Evolutionary conservation across 64 coral and sea anemone genomes (phyloP), one percentile per base, ranked within the genome.

Genomic region (Actinia tenebrosa): DNA sequence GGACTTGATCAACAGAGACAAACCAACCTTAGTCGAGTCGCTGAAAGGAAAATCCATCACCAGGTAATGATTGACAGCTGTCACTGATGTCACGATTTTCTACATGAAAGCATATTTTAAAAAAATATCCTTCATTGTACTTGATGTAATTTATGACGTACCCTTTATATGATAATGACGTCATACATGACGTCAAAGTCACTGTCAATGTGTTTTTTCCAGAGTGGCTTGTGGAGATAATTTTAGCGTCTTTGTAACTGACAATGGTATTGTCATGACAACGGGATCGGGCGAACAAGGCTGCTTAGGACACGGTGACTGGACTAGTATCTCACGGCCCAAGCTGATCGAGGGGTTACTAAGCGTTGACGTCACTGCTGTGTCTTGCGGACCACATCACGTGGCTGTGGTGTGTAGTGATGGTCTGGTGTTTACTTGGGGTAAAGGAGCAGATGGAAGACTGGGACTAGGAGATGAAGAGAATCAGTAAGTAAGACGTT

Each of bases 261-360:
- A 99, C 72, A 99, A 99, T 71, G 97, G 97, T 16, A 99, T 99
- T 71, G 97, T 99, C 66, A 99, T 99, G 97, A 95, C 97, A 64
- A 95, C 89, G 45, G 97, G 97, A 9, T 83, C 86, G 37, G 90
- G 93, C 16, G 97, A 99, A 23, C 72, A 89, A 3, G 97, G 97
- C 20, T 99, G 97, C 64, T 75, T 99, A 52, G 97, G 97, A 20
- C 97, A 99, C 56, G 93, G 97, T 4, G 97, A 99, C 83, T 93
- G 88, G 90, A 86, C 83, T 5, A 99, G 77, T 52, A 85, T 85
- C 37, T 89, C 93, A 13, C 91, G 92, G 45, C 97, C 97, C 66
- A 99, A 99, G 86, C 89, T 99, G 44, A 94, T 99, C 63, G 97
- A 99, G 84, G 93, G 90, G 3, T 61, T 99, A 52, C 86, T 99